phyloP scores from a whole-genome alignment of 2,888 invertebrate species.

The Itoplectis maculator region DNA sequence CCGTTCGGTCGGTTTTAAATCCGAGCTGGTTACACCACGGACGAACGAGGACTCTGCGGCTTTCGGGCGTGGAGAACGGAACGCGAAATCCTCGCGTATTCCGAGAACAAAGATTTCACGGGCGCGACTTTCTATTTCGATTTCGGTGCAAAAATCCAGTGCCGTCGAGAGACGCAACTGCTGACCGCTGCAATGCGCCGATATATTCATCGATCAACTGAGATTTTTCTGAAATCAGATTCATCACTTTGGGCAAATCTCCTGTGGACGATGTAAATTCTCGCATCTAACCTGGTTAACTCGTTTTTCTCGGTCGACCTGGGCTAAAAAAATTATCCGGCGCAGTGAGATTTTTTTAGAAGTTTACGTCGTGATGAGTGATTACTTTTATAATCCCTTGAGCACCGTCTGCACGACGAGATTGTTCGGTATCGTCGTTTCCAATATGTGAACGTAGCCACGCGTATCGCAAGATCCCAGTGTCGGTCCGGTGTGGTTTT shows the following conservation, averaged over 20 bases:
- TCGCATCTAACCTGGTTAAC: too few species aligned
- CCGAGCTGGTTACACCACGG: slow-evolving; percentile 54
- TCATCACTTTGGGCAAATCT: too few species aligned
- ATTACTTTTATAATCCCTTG: background rate
- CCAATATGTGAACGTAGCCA: background rate
- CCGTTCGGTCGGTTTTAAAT: slow-evolving; percentile 48
- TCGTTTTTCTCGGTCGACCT: too few species aligned
- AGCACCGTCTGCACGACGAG: background rate
- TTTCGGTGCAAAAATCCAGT: slow-evolving; percentile 36
- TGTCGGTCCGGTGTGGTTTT: background rate
- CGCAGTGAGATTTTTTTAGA: too few species aligned
- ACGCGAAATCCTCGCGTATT: slow-evolving; percentile 25
- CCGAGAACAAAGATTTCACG: slow-evolving; percentile 49
- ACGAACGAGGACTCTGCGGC: background rate
- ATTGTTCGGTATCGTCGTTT: background rate
- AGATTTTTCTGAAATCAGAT: too few species aligned
- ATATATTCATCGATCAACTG: too few species aligned
- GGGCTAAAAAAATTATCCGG: too few species aligned
- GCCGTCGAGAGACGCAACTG: background rate
- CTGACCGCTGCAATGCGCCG: background rate
- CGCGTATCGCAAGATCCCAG: background rate
- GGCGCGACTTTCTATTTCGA: slow-evolving; percentile 19
- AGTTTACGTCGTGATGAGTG: too few species aligned
- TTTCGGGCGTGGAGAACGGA: slow-evolving; percentile 20
- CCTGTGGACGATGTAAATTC: too few species aligned